phyloP scores from a whole-genome alignment of 92 coral and sea anemone genomes.

The Chrysogorgia sp. region DNA sequence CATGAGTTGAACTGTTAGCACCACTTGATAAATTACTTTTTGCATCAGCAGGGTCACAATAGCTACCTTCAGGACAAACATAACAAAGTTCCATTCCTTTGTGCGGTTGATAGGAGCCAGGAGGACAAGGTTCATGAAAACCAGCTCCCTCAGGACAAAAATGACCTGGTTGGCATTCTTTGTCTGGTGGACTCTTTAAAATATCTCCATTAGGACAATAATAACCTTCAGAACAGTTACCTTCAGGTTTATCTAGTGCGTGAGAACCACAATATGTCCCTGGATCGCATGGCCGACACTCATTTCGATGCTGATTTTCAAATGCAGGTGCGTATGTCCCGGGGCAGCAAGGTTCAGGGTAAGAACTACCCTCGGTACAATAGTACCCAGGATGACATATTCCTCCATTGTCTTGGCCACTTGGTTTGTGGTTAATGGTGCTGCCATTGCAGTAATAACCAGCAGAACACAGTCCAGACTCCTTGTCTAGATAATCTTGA shows the following conservation, averaged over 20 bases:
- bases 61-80: slow-evolving; percentile 91
- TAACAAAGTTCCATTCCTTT: slow-evolving; percentile 67
- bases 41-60: slow-evolving; percentile 96
- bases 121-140: slow-evolving; percentile 82
- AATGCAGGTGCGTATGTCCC: slow-evolving; percentile 92
- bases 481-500: slow-evolving; percentile 71
- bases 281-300: slow-evolving; percentile 87
- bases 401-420: slow-evolving; percentile 83
- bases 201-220: slow-evolving; percentile 97
- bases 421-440: slow-evolving; percentile 77
- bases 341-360: slow-evolving; percentile 81
- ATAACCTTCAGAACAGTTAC: slow-evolving; percentile 92
- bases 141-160: slow-evolving; percentile 97
- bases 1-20: slow-evolving; percentile 79
- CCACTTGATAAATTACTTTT: slow-evolving; percentile 81
- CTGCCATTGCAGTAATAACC: slow-evolving; percentile 98
- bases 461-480: slow-evolving; percentile 83
- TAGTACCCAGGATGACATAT: slow-evolving; percentile 88
- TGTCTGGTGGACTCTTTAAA: slow-evolving; percentile 81
- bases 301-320: slow-evolving; percentile 88
- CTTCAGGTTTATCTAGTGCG: slow-evolving; percentile 79
- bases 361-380: slow-evolving; percentile 87
- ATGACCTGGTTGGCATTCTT: slow-evolving; percentile 96
- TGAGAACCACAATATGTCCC: slow-evolving; percentile 85
- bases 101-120: slow-evolving; percentile 91